These are phyloP conservation scores for Leucania comma DNA, from an alignment of 2,888 invertebrate genomes.

Conservation along the genomic window DNA sequence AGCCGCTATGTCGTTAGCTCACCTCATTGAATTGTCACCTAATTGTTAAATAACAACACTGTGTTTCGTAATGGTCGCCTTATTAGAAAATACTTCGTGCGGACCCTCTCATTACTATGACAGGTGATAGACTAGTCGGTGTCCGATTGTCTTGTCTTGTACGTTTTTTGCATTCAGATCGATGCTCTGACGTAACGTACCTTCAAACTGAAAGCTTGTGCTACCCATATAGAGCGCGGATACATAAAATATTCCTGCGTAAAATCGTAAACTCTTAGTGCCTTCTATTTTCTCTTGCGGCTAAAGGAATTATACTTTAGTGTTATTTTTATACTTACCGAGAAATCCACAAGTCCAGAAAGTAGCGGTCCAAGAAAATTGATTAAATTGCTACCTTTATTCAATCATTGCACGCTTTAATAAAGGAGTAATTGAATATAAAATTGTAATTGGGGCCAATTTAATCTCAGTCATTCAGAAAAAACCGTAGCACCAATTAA, in stretches of 20 bases:
- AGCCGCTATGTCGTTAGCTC: conserved; percentile 70
- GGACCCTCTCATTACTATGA: conserved; percentile 64
- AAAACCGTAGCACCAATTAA: conserved; percentile 82
- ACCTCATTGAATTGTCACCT: conserved; percentile 76
- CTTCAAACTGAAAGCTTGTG: conserved; percentile 53
- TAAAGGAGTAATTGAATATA: conserved; percentile 65
- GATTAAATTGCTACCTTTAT: conserved; percentile 46
- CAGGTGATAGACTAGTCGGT: conserved; percentile 72
- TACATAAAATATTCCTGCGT: conserved; percentile 43
- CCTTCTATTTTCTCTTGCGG: conserved; percentile 34
- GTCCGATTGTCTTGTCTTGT: conserved; percentile 67
- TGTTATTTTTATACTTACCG: conserved; percentile 50
- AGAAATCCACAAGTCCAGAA: conserved; percentile 40
- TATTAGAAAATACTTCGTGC: conserved; percentile 70
- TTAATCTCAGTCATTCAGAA: conserved; percentile 74
- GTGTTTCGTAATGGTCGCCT: conserved; percentile 73
- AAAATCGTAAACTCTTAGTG: conserved; percentile 47
- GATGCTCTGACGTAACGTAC: conserved; percentile 69
- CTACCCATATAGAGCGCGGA: conserved; percentile 35
- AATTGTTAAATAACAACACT: conserved; percentile 80
- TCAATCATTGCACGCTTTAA: conserved; percentile 53
- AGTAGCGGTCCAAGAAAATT: conserved; percentile 33
- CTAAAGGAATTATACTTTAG: conserved; percentile 47
- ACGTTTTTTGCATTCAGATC: conserved; percentile 70
- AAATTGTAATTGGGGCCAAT: conserved; percentile 72